phyloP scores from a whole-genome alignment of 2,888 invertebrate genomes.

The Caradrina clavipalpis region DNA sequence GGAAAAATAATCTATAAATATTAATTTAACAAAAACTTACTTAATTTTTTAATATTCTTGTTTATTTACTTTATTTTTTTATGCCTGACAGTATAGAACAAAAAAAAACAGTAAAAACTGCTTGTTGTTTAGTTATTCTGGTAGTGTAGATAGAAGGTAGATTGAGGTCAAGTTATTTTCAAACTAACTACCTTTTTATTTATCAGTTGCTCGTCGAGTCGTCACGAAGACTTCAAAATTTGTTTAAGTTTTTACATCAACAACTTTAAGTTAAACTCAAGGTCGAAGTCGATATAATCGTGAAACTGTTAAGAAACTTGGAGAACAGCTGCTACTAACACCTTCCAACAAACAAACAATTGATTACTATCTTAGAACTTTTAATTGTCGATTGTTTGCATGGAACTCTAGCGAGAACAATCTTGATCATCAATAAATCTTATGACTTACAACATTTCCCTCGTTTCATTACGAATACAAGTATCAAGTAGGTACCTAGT shows the following conservation, averaged over 20 bases:
- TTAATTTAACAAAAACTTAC: neutral
- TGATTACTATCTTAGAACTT: slow-evolving; percentile 59
- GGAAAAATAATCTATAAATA: slow-evolving; percentile 27
- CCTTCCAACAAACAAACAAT: slow-evolving; percentile 55
- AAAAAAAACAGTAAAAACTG: neutral
- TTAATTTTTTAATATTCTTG: slow-evolving; percentile 26
- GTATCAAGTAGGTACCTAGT: slow-evolving; percentile 20
- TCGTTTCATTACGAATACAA: slow-evolving; percentile 62
- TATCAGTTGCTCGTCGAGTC: slow-evolving; percentile 41
- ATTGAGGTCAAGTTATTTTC: slow-evolving; percentile 35
- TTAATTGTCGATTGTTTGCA: slow-evolving; percentile 66
- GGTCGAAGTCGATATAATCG: slow-evolving; percentile 49
- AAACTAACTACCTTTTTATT: slow-evolving; percentile 39
- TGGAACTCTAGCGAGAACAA: slow-evolving; percentile 55
- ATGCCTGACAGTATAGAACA: neutral
- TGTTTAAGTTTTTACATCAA: slow-evolving; percentile 5
- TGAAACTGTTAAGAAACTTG: slow-evolving; percentile 49
- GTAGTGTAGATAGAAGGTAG: slow-evolving; percentile 29
- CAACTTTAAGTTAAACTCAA: slow-evolving; percentile 42
- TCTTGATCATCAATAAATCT: slow-evolving; percentile 64
- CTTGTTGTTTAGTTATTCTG: neutral
- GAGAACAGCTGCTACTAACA: slow-evolving; percentile 52
- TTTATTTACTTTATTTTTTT: slow-evolving; percentile 27
- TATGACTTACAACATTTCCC: slow-evolving; percentile 67
- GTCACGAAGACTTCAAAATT: slow-evolving; percentile 26